These are phyloP conservation scores for Drosophila grimshawi DNA, from an alignment of 1,140 invertebrate genomes.

Conservation along the genomic window DNA sequence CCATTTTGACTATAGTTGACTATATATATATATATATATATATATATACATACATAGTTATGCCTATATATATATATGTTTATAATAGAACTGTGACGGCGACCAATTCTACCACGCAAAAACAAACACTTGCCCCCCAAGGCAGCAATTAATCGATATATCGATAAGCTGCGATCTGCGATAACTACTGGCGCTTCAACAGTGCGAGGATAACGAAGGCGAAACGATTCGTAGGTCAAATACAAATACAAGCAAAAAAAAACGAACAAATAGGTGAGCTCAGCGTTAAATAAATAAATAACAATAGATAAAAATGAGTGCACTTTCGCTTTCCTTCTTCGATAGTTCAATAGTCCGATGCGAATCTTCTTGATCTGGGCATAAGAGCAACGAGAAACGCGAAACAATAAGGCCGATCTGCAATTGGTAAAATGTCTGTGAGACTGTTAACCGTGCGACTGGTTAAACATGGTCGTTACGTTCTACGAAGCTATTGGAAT, in stretches of 20 bases:
- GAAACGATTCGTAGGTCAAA: slow-evolving; percentile 9
- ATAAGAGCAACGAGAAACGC: slow-evolving; percentile 5
- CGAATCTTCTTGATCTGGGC: slow-evolving; percentile 30
- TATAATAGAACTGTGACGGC: slow-evolving; percentile 23
- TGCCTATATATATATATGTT: not conserved
- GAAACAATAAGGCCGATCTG: slow-evolving; percentile 3
- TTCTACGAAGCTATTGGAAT: slow-evolving; percentile 85
- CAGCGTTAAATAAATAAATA: not conserved
- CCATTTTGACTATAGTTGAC: slow-evolving; percentile 14
- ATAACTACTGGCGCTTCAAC: slow-evolving; percentile 28
- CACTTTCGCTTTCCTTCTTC: not conserved
- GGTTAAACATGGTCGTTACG: slow-evolving; percentile 86
- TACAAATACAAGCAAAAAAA: slow-evolving; percentile 1
- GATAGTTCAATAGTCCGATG: not conserved
- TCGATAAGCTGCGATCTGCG: slow-evolving; percentile 43
- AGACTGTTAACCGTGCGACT: slow-evolving; percentile 85
- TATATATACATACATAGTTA: slow-evolving; percentile 24
- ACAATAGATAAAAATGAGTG: not conserved
- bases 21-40: slow-evolving; percentile 34
- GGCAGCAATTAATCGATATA: slow-evolving; percentile 41
- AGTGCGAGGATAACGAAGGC: slow-evolving; percentile 33
- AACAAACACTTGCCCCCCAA: slow-evolving; percentile 28
- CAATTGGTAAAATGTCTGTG: slow-evolving; percentile 85
- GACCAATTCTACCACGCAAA: slow-evolving; percentile 65
- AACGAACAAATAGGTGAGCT: slow-evolving; percentile 19